Percentiles rank a stretch among this genome's conserved stretches.
Conservation (phyloP, 2,797 vertebrate genomes). For the Siniperca undulata region DNA sequence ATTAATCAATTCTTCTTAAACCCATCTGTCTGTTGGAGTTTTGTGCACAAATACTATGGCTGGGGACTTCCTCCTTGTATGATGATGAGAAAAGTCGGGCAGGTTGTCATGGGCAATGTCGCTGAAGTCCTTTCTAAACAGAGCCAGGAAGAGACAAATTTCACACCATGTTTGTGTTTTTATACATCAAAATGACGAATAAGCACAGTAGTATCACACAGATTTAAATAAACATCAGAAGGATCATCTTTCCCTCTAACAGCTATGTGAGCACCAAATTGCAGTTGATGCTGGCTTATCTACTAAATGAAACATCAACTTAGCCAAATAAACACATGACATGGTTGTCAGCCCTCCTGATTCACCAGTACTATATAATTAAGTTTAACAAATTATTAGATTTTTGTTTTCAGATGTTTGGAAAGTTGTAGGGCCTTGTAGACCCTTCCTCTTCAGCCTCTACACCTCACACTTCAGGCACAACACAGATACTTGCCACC, state of each 20-base stretch:
- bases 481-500: too few species aligned
- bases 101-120: background rate
- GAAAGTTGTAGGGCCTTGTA: too few species aligned
- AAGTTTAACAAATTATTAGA: too few species aligned
- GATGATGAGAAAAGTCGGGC: background rate
- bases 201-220: background rate
- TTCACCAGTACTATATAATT: too few species aligned
- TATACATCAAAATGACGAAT: background rate
- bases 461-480: too few species aligned
- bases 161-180: background rate
- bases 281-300: background rate
- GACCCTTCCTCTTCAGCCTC: too few species aligned
- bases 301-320: background rate
- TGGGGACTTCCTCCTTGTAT: background rate
- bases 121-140: background rate
- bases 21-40: background rate
- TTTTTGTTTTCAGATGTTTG: too few species aligned
- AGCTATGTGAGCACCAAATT: background rate
- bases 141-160: background rate
- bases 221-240: background rate
- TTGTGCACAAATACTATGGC: background rate
- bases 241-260: background rate
- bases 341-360: too few species aligned
- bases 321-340: too few species aligned
- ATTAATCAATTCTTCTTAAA: constrained; percentile 4